A percentile compares a stretch with the other conserved stretches of the same genome.
Conservation (phyloP, 2,888 invertebrate genomes). For the Macrophya alboannulata region DNA sequence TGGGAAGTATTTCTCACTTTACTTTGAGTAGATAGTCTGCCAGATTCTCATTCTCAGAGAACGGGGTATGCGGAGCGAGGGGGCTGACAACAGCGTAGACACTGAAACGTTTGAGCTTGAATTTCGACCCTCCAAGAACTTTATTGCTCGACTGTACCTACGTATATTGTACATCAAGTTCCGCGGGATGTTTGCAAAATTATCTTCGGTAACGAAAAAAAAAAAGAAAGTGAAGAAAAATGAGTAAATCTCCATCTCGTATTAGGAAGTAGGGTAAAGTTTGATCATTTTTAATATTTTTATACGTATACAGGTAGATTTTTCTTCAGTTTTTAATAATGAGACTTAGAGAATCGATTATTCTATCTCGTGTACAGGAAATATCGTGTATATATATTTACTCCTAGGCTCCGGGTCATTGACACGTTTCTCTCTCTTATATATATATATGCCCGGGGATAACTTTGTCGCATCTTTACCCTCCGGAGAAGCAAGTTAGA, state of each 20-base stretch:
- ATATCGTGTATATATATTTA: background rate
- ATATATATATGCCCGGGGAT: too few relatives aligned
- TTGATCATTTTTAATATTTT: background rate
- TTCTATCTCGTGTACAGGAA: background rate
- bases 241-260: background rate
- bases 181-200: background rate
- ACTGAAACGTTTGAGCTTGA: too few relatives aligned
- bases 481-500: background rate
- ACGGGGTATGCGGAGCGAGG: too few relatives aligned
- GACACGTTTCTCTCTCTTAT: background rate
- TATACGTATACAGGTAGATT: background rate
- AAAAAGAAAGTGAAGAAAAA: background rate
- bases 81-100: too few relatives aligned
- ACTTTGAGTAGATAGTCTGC: too few relatives aligned
- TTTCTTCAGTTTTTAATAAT: background rate
- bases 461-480: constrained; percentile 25
- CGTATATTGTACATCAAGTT: too few relatives aligned
- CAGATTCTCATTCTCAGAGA: too few relatives aligned
- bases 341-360: background rate
- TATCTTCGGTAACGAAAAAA: background rate
- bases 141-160: too few relatives aligned
- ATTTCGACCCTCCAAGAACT: too few relatives aligned
- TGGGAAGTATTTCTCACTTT: too few relatives aligned
- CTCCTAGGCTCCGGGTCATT: background rate
- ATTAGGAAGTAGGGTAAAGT: background rate